Percentiles rank a stretch among this genome's conserved stretches.
phyloP scores from a whole-genome alignment of 1,140 invertebrate genomes.

The Megalopta genalis region DNA sequence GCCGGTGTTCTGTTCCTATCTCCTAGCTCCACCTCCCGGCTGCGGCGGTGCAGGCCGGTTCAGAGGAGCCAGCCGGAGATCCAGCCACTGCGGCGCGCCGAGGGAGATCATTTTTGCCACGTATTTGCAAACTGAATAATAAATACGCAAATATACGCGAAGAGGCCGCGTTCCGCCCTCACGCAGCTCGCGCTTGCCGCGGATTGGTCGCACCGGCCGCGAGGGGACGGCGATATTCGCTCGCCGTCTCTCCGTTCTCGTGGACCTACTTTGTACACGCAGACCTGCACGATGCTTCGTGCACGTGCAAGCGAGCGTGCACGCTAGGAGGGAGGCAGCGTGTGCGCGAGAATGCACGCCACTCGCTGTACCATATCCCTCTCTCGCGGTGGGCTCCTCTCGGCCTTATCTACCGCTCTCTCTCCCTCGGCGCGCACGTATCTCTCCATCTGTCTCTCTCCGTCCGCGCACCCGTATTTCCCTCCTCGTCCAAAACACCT shows the following conservation, averaged over 20 bases:
- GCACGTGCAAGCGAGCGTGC: conserved; percentile 52
- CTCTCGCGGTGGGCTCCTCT: conserved; percentile 21
- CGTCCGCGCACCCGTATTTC: not conserved
- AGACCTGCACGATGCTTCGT: conserved; percentile 66
- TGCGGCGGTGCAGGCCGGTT: conserved; percentile 18
- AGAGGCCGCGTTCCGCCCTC: conserved; percentile 79
- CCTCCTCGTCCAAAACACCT: not conserved
- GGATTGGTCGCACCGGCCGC: conserved; percentile 76
- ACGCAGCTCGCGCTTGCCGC: conserved; percentile 77
- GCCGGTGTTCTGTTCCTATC: conserved; percentile 58
- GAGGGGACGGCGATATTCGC: conserved; percentile 77
- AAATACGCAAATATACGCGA: conserved; percentile 77
- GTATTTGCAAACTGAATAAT: conserved; percentile 81
- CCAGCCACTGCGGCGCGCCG: conserved; percentile 46
- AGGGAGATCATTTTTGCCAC: conserved; percentile 79
- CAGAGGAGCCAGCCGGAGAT: conserved; percentile 32
- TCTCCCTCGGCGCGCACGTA: not conserved
- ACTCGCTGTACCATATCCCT: conserved; percentile 46
- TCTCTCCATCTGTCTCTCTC: conserved; percentile 11
- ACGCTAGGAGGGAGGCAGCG: conserved; percentile 29
- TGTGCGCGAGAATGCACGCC: conserved; percentile 45
- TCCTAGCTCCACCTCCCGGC: conserved; percentile 70
- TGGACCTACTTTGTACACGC: conserved; percentile 72
- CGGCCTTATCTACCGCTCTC: not conserved
- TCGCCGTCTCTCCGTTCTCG: conserved; percentile 65